Evolutionary conservation across 2,888 invertebrate genomes (phyloP).

Genomic region (Himalopsyche tibetana): DNA sequence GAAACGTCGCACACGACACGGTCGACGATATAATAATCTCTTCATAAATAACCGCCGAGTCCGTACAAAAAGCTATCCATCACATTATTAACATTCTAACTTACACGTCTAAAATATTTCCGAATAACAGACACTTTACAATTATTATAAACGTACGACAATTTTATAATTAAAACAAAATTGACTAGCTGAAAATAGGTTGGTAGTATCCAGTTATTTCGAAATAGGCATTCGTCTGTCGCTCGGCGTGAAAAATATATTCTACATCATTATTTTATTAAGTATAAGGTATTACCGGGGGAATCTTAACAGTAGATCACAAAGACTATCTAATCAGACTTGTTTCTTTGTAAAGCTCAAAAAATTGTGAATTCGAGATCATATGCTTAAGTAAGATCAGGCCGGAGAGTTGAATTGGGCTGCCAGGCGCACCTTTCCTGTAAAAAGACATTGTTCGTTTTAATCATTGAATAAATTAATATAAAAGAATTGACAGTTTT

Average conservation of each 20-base stretch:
- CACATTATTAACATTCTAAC: constrained; percentile 38
- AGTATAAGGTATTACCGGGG: neutral
- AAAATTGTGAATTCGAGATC: constrained; percentile 40
- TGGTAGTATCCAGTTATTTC: neutral
- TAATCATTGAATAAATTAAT: too few relatives aligned
- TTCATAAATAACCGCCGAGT: constrained; percentile 41
- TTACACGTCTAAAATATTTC: neutral
- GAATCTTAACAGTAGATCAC: constrained; percentile 23
- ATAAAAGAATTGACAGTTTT: too few relatives aligned
- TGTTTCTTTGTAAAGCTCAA: constrained; percentile 42
- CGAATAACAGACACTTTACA: constrained; percentile 27
- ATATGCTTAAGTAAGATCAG: constrained; percentile 65
- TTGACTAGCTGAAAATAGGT: constrained; percentile 6
- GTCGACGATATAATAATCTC: constrained; percentile 39
- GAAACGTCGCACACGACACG: neutral
- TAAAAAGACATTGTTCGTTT: constrained; percentile 61
- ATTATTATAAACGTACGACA: constrained; percentile 27
- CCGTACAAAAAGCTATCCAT: constrained; percentile 52
- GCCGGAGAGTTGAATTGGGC: constrained; percentile 72
- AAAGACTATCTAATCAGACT: constrained; percentile 40
- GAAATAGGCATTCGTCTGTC: neutral
- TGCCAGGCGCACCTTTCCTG: constrained; percentile 72
- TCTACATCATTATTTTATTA: constrained; percentile 3
- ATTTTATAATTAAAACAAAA: constrained; percentile 36
- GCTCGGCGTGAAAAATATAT: neutral